Conservation (phyloP, 2,797 vertebrate species). For the Pyrocephalus nanus region DNA sequence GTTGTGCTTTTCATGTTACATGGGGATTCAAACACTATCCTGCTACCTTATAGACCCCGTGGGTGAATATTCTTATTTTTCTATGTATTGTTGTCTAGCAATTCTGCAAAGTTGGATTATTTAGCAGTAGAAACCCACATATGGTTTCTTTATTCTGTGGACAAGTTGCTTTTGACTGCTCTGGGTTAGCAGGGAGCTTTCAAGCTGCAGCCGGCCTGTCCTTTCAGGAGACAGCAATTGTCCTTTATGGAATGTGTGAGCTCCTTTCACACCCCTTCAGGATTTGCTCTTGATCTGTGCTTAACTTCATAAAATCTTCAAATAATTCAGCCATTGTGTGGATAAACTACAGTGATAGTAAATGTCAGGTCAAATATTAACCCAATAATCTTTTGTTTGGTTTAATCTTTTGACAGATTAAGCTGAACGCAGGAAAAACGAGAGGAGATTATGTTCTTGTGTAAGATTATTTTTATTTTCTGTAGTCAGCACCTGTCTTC, state of each 20-base stretch:
- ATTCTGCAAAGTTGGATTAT: background rate
- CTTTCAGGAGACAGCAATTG: background rate
- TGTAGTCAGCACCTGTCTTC: background rate
- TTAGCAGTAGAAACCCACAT: rapidly evolving
- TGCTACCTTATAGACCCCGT: background rate
- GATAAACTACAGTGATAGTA: background rate
- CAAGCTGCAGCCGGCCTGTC: background rate
- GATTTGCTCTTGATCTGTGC: background rate
- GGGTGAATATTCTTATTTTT: background rate
- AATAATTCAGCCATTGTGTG: background rate
- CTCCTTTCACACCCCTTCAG: background rate
- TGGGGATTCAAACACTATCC: rapidly evolving
- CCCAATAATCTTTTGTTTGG: background rate
- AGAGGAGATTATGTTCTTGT: background rate
- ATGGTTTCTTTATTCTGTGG: background rate
- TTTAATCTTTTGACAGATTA: background rate
- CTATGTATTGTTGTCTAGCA: background rate
- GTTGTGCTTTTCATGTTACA: rapidly evolving
- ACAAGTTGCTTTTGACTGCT: background rate
- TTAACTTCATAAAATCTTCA: background rate
- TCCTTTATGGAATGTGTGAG: background rate
- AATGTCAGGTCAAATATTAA: background rate
- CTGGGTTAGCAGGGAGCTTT: background rate
- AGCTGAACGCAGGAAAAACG: background rate
- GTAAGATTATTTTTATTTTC: background rate